Evolutionary conservation across 2,113 vertebrate species (phyloP), one percentile per base, ranked within the genome.

Genomic region (Xiphorhynchus elegans): DNA sequence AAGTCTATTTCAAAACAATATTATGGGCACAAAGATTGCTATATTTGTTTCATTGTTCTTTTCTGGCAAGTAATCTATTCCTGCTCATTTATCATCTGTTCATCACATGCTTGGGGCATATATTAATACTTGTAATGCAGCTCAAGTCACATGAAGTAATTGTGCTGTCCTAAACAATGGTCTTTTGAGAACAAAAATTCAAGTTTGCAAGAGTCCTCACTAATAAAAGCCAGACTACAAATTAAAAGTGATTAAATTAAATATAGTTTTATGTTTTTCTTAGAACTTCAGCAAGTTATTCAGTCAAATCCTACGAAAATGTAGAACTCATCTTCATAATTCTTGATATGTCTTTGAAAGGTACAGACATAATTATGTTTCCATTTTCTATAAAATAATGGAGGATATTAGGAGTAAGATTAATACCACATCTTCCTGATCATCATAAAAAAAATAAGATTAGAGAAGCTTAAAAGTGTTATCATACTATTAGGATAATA

Each of bases 61-160:
- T 53, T 82, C 17, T 96, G 83, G 49, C 62, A 95, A 82, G 52
- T 84, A 87, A 90, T 62, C 40, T 72, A 40, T 44, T 89, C 35
- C 63, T 87, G 29, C 40, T 84, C 33, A 67, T 89, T 85, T 67
- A 94, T 92, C 77, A 91, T 76, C 42, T 76, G 33, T 39, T 92
- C 76, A 88, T 93, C 72, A 77, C 66, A 69, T 85, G 58, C 26
- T 67, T 58, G 11, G 6, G 56, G 31, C 39, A 44, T n/a, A 80
- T 26, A 84, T 92, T 84, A 88, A 67, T 91, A 91, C 68, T 55
- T 72, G 25, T 44, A 89, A 70, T 46, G 58, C 31, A 84, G 24
- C 16, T 82, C n/a, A 89, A 91, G 58, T 93, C 78, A 87, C 39
- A 92, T 62, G 76, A 87, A 89, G 53, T 59, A 89, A 94, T 74